Conservation (phyloP, 2,797 vertebrate species). For the Balearica regulorum region DNA sequence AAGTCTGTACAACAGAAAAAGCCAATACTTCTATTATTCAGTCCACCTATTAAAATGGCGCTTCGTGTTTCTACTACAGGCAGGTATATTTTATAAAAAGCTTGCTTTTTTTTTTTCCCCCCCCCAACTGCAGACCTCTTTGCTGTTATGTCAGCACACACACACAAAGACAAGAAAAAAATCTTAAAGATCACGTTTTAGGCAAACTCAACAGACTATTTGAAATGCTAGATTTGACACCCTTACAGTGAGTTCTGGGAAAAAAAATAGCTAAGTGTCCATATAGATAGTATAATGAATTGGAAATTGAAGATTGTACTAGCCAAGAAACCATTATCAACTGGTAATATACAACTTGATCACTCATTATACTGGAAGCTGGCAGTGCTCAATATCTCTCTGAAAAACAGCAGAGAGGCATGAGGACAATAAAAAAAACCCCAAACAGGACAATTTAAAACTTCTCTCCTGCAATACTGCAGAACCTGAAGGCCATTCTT, state of each 20-base stretch:
- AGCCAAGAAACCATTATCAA: neutral
- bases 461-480: neutral
- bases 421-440: neutral
- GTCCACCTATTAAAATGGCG: neutral
- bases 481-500: neutral
- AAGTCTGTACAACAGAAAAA: neutral
- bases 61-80: neutral
- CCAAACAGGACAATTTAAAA: neutral
- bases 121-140: neutral
- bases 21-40: neutral
- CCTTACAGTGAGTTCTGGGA: neutral
- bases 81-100: neutral
- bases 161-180: neutral
- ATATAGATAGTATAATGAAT: neutral
- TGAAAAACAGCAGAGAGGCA: neutral
- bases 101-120: neutral
- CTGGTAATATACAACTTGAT: neutral
- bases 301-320: neutral
- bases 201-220: neutral
- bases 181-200: neutral
- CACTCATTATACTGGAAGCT: neutral
- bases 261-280: neutral
- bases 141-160: neutral
- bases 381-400: neutral
- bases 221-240: neutral